Conservation (phyloP, 2,113 vertebrate species). For the Ascaphus truei region DNA sequence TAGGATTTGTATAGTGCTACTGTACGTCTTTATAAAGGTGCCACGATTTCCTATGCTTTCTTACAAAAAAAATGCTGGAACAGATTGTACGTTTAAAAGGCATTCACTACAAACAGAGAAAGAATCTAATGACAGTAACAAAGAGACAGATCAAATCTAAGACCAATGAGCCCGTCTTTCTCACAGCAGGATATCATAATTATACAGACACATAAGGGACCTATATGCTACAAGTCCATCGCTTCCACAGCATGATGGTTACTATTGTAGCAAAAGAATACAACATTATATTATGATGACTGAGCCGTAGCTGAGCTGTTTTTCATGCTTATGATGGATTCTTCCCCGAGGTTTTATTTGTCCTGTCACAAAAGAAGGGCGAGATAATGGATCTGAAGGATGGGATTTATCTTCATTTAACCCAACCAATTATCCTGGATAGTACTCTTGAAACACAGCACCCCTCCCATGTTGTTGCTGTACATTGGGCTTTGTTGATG, state of each 20-base stretch:
- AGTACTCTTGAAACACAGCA: not conserved
- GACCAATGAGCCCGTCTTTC: not conserved
- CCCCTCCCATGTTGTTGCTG: not conserved
- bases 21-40: too few species aligned
- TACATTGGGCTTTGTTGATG: not conserved
- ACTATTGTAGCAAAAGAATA: slow-evolving; percentile 10
- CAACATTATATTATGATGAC: slow-evolving; percentile 4
- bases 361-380: slow-evolving; percentile 14
- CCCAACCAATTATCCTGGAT: slow-evolving; percentile 18
- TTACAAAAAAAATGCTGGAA: too few species aligned
- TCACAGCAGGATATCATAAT: not conserved
- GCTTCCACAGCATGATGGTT: not conserved
- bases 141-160: too few species aligned
- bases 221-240: not conserved
- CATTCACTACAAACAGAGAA: too few species aligned
- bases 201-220: not conserved
- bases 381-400: slow-evolving; percentile 8
- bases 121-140: too few species aligned
- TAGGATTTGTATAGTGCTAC: too few species aligned
- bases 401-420: slow-evolving; percentile 6
- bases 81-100: too few species aligned
- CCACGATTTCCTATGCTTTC: too few species aligned
- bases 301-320: not conserved
- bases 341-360: not conserved
- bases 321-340: slow-evolving; percentile 1